phyloP scores from a whole-genome alignment of 2,888 invertebrate genomes.

The Drosophila maculinotata region DNA sequence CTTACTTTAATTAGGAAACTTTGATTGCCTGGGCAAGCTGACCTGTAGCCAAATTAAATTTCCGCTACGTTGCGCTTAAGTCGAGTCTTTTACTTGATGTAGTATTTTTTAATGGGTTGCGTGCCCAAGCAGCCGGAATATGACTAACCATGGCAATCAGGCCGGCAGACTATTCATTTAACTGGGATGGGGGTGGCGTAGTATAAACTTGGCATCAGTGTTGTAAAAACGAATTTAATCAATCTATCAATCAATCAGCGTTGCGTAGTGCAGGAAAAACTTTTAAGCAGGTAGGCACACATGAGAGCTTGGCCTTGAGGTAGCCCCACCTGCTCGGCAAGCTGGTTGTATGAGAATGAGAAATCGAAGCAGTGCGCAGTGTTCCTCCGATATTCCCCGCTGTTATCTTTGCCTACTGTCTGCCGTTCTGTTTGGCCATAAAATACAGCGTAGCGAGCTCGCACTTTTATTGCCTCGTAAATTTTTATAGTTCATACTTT shows the following conservation, averaged over 20 bases:
- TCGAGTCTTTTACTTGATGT: slow-evolving; percentile 13
- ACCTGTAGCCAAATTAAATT: slow-evolving; percentile 59
- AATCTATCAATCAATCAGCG: slow-evolving; percentile 69
- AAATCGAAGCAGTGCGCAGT: slow-evolving; percentile 48
- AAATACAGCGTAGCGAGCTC: slow-evolving; percentile 78
- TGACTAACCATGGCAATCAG: slow-evolving; percentile 19
- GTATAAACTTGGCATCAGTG: slow-evolving; percentile 37
- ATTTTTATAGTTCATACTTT: slow-evolving; percentile 82
- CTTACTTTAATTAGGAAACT: slow-evolving; percentile 66
- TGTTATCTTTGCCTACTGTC: slow-evolving; percentile 15
- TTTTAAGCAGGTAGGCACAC: slow-evolving; percentile 33
- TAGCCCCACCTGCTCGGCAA: slow-evolving; percentile 3
- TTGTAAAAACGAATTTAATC: slow-evolving; percentile 54
- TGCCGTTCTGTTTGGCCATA: slow-evolving; percentile 48
- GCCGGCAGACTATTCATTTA: slow-evolving; percentile 14
- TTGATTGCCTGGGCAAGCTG: slow-evolving; percentile 58
- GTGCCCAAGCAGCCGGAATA: slow-evolving; percentile 59
- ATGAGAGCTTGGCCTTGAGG: slow-evolving; percentile 40
- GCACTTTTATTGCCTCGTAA: slow-evolving; percentile 82
- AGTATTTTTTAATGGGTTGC: slow-evolving; percentile 41
- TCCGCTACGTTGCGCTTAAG: slow-evolving; percentile 32
- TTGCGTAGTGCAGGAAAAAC: slow-evolving; percentile 45
- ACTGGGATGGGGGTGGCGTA: background rate
- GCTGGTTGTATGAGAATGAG: slow-evolving; percentile 37
- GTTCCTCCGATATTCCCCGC: background rate